A percentile compares a stretch with the other conserved stretches of the same genome.
Evolutionary conservation across 2,113 vertebrate genomes (phyloP).

Genomic region (Erythrocercus mccallii): DNA sequence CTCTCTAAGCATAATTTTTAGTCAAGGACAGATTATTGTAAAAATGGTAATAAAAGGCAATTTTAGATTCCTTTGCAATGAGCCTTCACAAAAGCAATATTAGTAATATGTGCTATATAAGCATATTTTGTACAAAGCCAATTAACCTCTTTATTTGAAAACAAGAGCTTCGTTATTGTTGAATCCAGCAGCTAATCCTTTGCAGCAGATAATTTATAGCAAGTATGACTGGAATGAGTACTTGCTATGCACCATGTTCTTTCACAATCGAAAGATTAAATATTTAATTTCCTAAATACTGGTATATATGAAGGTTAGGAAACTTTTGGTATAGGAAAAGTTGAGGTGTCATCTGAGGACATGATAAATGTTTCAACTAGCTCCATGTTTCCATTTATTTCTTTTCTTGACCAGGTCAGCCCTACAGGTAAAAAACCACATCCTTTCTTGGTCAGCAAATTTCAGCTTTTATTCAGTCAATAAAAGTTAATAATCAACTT

Average conservation of each 20-base stretch:
- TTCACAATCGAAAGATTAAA: conserved; percentile 66
- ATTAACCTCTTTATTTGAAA: conserved; percentile 78
- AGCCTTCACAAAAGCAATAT: conserved; percentile 69
- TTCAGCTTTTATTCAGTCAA: neutral
- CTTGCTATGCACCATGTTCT: conserved; percentile 31
- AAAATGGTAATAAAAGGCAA: conserved; percentile 70
- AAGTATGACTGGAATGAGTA: conserved; percentile 49
- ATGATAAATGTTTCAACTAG: neutral
- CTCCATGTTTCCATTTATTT: neutral
- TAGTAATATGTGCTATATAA: conserved; percentile 54
- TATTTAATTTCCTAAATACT: conserved; percentile 66
- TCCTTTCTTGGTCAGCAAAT: neutral
- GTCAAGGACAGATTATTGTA: conserved; percentile 70
- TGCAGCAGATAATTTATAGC: conserved; percentile 60
- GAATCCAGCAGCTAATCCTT: conserved; percentile 69
- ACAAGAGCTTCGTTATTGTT: conserved; percentile 67
- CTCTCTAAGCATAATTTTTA: conserved; percentile 52
- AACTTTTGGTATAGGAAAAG: neutral
- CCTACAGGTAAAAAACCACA: neutral
- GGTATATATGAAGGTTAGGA: conserved; percentile 42
- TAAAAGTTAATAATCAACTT: neutral
- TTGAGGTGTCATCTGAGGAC: neutral
- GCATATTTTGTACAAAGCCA: conserved; percentile 67
- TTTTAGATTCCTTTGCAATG: conserved; percentile 57
- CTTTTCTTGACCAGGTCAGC: neutral